phyloP scores from a whole-genome alignment of 1,140 invertebrate species.

The Bombus waltoni region DNA sequence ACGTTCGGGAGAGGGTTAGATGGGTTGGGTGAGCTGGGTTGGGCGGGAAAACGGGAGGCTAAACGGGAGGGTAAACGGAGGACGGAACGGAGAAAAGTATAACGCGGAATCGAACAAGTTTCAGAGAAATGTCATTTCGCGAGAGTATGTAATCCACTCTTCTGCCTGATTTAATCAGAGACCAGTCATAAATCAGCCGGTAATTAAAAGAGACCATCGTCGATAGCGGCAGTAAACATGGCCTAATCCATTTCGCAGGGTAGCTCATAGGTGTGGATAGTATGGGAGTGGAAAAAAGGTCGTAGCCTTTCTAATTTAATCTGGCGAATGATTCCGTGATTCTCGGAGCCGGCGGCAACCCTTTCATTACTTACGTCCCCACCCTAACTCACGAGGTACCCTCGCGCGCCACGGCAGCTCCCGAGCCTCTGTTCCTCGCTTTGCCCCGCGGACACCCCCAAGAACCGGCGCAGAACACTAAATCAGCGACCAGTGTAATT shows the following conservation, averaged over 20 bases:
- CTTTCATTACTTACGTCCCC: slow-evolving; percentile 82
- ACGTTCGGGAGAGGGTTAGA: background rate
- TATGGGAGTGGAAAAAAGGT: slow-evolving; percentile 67
- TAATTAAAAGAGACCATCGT: slow-evolving; percentile 72
- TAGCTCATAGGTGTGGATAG: slow-evolving; percentile 46
- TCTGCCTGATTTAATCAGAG: slow-evolving; percentile 67
- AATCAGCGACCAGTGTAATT: slow-evolving; percentile 83
- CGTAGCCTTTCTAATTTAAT: slow-evolving; percentile 82
- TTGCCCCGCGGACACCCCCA: slow-evolving; percentile 61
- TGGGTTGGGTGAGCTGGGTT: background rate
- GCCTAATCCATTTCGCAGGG: slow-evolving; percentile 72
- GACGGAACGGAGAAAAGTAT: slow-evolving; percentile 18
- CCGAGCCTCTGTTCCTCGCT: slow-evolving; percentile 45
- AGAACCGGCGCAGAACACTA: slow-evolving; percentile 79
- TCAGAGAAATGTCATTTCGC: slow-evolving; percentile 47
- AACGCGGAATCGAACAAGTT: slow-evolving; percentile 44
- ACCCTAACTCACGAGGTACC: slow-evolving; percentile 49
- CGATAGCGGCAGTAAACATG: slow-evolving; percentile 58
- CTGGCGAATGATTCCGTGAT: slow-evolving; percentile 83
- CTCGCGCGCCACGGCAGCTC: slow-evolving; percentile 49
- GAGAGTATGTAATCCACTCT: slow-evolving; percentile 54
- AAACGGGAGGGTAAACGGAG: background rate
- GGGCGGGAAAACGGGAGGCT: too few species aligned
- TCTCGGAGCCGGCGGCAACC: slow-evolving; percentile 79
- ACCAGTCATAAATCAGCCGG: slow-evolving; percentile 68